These are phyloP conservation scores for Drosophila leontia DNA, from an alignment of 1,140 invertebrate species.

Conservation along the genomic window DNA sequence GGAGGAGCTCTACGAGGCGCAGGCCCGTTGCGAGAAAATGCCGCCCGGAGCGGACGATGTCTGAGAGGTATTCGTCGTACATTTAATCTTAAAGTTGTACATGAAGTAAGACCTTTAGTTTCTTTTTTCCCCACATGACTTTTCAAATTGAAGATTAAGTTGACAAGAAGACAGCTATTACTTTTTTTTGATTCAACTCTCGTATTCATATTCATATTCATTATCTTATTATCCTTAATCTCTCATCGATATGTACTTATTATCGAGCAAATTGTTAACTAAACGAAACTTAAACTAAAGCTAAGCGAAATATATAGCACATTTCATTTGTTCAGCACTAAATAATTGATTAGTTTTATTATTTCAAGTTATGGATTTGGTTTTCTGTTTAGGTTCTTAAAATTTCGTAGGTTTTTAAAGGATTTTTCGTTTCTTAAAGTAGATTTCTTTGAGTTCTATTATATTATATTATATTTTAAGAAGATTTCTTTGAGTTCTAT, in stretches of 20 bases:
- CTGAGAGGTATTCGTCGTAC: conserved; percentile 4
- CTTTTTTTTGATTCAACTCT: conserved; percentile 1
- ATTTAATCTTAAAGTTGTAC: background rate
- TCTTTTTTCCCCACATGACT: background rate
- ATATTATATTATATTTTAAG: too few species aligned
- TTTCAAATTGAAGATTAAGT: conserved; percentile 3
- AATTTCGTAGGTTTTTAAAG: background rate
- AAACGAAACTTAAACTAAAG: background rate
- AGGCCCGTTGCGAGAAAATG: conserved; percentile 5
- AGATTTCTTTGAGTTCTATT: background rate
- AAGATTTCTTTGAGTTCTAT: background rate
- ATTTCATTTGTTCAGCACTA: conserved; percentile 12
- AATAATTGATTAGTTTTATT: background rate
- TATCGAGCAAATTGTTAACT: conserved; percentile 45
- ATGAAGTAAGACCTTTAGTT: conserved; percentile 18
- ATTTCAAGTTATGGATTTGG: background rate
- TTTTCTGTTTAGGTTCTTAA: background rate
- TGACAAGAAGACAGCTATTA: conserved; percentile 10
- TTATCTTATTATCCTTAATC: background rate
- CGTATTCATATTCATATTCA: conserved; percentile 1
- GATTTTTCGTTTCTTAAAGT: background rate
- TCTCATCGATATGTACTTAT: conserved; percentile 48
- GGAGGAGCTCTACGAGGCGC: conserved; percentile 82
- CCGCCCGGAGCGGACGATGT: conserved; percentile 21
- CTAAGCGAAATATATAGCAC: conserved; percentile 17